Conservation (phyloP, 2,888 invertebrate species). For the Trisateles emortualis region DNA sequence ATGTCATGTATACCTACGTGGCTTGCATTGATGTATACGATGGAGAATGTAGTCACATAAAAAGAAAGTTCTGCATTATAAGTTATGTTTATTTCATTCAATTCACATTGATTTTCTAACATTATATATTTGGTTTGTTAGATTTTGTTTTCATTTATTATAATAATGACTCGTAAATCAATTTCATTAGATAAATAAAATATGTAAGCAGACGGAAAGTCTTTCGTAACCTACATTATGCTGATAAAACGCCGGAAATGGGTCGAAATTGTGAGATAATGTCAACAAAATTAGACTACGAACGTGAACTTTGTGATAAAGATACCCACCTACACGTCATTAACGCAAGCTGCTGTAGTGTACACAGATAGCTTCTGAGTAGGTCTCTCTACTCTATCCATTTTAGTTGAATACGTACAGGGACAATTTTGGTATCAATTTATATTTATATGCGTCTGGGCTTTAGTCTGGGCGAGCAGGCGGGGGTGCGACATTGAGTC, state of each 20-base stretch:
- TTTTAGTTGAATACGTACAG: constrained; percentile 22
- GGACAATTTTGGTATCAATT: constrained; percentile 51
- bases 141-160: not conserved
- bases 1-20: constrained; percentile 60
- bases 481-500: constrained; percentile 66
- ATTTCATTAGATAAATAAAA: not conserved
- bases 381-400: not conserved
- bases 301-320: constrained; percentile 23
- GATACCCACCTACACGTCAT: constrained; percentile 7
- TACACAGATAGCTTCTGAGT: not conserved
- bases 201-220: constrained; percentile 8
- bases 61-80: constrained; percentile 52
- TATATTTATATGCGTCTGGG: constrained; percentile 63
- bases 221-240: constrained; percentile 32
- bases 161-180: not conserved
- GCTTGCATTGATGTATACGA: constrained; percentile 59
- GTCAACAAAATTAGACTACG: constrained; percentile 6
- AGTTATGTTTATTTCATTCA: constrained; percentile 32
- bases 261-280: constrained; percentile 31
- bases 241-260: constrained; percentile 38
- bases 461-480: constrained; percentile 56
- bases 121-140: constrained; percentile 9
- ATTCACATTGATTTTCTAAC: constrained; percentile 6
- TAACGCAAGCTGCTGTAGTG: not conserved
- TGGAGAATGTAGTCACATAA: constrained; percentile 52